Evolutionary conservation across 2,888 invertebrate genomes (phyloP).

Genomic region (Nomada hirtipes): DNA sequence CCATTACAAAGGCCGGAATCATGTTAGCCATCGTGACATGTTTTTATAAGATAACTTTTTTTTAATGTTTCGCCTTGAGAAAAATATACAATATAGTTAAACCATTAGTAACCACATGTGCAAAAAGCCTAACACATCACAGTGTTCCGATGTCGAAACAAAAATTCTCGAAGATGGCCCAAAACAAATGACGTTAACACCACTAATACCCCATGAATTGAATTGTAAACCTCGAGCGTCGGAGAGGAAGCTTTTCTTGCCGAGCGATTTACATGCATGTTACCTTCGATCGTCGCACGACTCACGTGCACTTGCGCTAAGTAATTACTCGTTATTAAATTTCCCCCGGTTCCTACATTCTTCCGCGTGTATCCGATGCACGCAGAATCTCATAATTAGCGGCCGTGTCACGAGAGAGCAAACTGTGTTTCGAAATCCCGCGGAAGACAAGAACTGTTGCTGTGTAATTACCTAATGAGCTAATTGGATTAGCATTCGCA

Average conservation of each 20-base stretch:
- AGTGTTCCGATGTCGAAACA: no score
- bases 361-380: conserved; percentile 17
- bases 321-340: conserved; percentile 36
- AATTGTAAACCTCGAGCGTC: background rate
- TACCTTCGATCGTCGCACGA: conserved; percentile 1
- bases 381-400: conserved; percentile 53
- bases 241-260: no score
- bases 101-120: no score
- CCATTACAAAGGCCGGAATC: no score
- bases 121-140: no score
- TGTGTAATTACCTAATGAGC: conserved; percentile 71
- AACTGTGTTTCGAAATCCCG: conserved; percentile 59
- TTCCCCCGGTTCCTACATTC: background rate
- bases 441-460: conserved; percentile 55
- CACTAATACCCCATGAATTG: background rate
- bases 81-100: no score
- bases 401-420: conserved; percentile 40
- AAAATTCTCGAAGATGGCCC: no score
- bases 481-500: conserved; percentile 72
- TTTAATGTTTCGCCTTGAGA: no score
- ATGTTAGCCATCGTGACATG: no score
- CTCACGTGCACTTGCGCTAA: conserved; percentile 5
- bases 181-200: no score
- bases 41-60: no score
- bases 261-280: background rate